These are phyloP conservation scores for Blastomussa wellsi DNA, from an alignment of 92 coral and sea anemone genomes.

Conservation along the genomic window DNA sequence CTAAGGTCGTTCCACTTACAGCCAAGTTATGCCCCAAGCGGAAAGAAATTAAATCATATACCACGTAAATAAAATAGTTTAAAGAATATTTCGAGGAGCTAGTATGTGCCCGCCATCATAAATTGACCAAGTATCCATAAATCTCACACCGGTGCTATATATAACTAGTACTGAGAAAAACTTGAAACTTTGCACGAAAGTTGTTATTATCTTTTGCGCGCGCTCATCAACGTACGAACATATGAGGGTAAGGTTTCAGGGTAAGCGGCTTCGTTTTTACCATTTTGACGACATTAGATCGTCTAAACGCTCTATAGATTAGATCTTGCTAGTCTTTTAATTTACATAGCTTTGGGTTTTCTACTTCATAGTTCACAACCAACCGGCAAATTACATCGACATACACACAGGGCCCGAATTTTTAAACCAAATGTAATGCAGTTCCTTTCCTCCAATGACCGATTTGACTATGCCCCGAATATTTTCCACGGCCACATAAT, in stretches of 20 bases:
- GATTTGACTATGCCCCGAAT: background rate
- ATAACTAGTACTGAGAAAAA: background rate
- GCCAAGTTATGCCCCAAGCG: background rate
- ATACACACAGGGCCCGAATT: background rate
- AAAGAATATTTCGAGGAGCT: background rate
- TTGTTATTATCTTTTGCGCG: background rate
- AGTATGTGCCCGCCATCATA: slow-evolving; percentile 13
- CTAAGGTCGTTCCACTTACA: background rate
- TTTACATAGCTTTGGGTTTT: background rate
- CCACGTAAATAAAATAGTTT: background rate
- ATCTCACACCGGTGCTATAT: background rate
- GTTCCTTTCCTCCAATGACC: background rate
- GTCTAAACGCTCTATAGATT: background rate
- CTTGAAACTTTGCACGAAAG: background rate
- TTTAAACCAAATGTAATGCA: no score
- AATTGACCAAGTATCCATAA: background rate
- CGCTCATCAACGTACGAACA: background rate
- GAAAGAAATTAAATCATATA: background rate
- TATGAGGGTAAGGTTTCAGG: background rate
- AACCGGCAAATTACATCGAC: background rate
- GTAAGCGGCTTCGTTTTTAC: background rate
- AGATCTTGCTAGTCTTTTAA: background rate
- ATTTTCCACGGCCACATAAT: background rate
- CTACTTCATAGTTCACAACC: background rate
- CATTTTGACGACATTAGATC: background rate